These are phyloP conservation scores for Diploptera punctata DNA, from an alignment of 2,888 invertebrate genomes.

Conservation along the genomic window DNA sequence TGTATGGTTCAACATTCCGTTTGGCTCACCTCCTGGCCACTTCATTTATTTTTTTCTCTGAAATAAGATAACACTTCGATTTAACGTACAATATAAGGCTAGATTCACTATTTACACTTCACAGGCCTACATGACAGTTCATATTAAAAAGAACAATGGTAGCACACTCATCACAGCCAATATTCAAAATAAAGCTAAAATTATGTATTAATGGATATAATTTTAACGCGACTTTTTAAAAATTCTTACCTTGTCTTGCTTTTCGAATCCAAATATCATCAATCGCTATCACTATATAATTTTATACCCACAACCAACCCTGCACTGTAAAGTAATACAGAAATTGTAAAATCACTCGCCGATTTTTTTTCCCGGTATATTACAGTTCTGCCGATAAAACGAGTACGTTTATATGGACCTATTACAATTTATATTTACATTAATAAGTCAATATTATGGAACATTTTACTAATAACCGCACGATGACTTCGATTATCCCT, in stretches of 20 bases:
- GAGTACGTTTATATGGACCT: not conserved
- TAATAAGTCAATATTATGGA: not conserved
- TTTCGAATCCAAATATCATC: slow-evolving; percentile 25
- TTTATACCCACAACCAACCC: not conserved
- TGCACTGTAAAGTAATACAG: slow-evolving; percentile 8
- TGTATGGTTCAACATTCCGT: slow-evolving; percentile 49
- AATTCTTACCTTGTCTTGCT: slow-evolving; percentile 14
- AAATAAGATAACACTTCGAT: slow-evolving; percentile 5
- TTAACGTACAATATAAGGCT: not conserved
- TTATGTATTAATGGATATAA: not conserved
- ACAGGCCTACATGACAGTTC: slow-evolving; percentile 27
- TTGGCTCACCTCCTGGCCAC: slow-evolving; percentile 48
- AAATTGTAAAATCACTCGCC: not conserved
- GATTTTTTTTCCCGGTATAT: slow-evolving; percentile 5
- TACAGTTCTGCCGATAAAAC: not conserved
- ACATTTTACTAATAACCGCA: not conserved
- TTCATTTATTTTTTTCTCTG: slow-evolving; percentile 47
- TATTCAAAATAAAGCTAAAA: not conserved
- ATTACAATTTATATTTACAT: not conserved
- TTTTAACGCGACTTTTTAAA: not conserved
- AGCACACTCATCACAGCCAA: not conserved
- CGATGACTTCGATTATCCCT: slow-evolving; percentile 22
- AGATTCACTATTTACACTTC: not conserved
- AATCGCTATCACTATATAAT: not conserved
- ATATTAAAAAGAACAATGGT: slow-evolving; percentile 17